Percentiles rank a stretch among this genome's conserved stretches.
Evolutionary conservation across 1,140 invertebrate genomes (phyloP).

Genomic region (Tetramorium parvispinum): DNA sequence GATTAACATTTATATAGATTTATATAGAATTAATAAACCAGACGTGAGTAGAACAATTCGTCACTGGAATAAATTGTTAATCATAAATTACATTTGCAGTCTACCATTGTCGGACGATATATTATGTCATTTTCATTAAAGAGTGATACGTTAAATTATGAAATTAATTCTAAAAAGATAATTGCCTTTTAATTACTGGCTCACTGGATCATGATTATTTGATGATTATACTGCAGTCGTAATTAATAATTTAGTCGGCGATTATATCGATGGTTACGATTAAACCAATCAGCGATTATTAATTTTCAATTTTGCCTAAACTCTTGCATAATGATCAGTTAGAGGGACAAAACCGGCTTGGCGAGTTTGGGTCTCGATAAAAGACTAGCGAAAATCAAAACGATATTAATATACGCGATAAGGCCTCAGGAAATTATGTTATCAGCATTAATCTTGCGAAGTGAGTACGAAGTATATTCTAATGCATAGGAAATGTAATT

Average conservation of each 20-base stretch:
- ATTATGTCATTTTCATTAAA: neutral
- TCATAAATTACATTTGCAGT: neutral
- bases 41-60: neutral
- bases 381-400: constrained; percentile 1
- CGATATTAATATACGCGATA: neutral
- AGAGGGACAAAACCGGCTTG: neutral
- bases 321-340: neutral
- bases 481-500: constrained; percentile 51
- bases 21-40: neutral
- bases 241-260: constrained; percentile 17
- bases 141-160: constrained; percentile 5
- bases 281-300: neutral
- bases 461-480: constrained; percentile 21
- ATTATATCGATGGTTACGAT: neutral
- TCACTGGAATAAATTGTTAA: neutral
- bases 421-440: constrained; percentile 5
- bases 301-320: neutral
- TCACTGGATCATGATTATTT: neutral
- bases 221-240: neutral
- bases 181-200: constrained; percentile 20
- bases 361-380: neutral
- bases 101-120: neutral
- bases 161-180: constrained; percentile 2
- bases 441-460: constrained; percentile 29
- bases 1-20: neutral